These are phyloP conservation scores for Bothrops jararaca DNA, from an alignment of 2,113 vertebrate species.

Conservation along the genomic window DNA sequence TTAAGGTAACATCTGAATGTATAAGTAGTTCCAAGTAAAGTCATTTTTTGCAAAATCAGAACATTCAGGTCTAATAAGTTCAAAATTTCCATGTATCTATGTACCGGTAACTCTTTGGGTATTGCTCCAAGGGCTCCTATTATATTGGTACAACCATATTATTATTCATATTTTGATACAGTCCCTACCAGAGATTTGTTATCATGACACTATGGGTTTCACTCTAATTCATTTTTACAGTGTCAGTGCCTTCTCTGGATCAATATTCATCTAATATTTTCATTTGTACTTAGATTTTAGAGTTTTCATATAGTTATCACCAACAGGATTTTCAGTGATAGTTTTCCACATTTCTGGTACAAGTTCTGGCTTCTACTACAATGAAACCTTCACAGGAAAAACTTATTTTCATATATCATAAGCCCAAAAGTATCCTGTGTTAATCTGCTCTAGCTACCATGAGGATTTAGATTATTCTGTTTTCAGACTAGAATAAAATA, in stretches of 20 bases:
- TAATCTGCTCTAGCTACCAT: background rate
- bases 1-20: too few species aligned
- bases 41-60: background rate
- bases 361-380: background rate
- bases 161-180: background rate
- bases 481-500: background rate
- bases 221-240: background rate
- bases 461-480: background rate
- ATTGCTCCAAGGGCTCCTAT: background rate
- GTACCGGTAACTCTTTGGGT: background rate
- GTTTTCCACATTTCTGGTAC: background rate
- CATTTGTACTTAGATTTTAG: background rate
- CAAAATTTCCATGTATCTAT: background rate
- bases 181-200: background rate
- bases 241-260: background rate
- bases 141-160: background rate
- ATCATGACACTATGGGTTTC: background rate
- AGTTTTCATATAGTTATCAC: background rate
- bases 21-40: background rate
- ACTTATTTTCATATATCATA: background rate
- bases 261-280: background rate
- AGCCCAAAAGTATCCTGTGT: background rate
- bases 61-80: background rate
- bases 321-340: background rate
- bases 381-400: background rate